phyloP scores from a whole-genome alignment of 2,113 vertebrate genomes.

The Trichomycterus rosablanca region DNA sequence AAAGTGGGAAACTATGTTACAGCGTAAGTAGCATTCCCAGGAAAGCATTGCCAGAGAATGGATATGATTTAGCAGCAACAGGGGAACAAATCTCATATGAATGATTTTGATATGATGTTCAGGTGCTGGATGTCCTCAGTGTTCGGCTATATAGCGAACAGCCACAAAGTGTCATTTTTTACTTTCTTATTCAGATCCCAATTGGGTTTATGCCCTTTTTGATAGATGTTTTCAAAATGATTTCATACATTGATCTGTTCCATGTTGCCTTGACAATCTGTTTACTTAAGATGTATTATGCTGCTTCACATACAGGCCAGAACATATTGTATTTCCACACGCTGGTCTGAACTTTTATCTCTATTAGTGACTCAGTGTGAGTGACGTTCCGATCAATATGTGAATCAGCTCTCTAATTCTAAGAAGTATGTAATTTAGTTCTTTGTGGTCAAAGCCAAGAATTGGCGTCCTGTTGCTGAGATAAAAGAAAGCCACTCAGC shows the following conservation, averaged over 20 bases:
- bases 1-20: too few relatives aligned
- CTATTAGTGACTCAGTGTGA: constrained; percentile 20
- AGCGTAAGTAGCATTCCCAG: too few relatives aligned
- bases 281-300: constrained; percentile 30
- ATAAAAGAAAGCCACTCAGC: neutral
- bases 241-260: constrained; percentile 14
- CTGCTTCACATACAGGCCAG: constrained; percentile 12
- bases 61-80: too few relatives aligned
- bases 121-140: too few relatives aligned
- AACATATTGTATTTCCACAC: neutral
- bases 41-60: too few relatives aligned
- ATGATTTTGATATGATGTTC: too few relatives aligned
- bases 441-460: neutral
- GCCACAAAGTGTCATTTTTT: too few relatives aligned
- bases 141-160: too few relatives aligned
- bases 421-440: neutral
- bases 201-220: neutral
- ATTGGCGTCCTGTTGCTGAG: neutral
- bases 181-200: neutral
- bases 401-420: neutral
- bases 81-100: too few relatives aligned
- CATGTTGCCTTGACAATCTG: constrained; percentile 1
- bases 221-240: neutral
- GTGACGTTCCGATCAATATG: constrained; percentile 23
- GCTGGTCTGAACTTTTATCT: constrained; percentile 7